Percentiles rank a stretch among this genome's conserved stretches.
Conservation (phyloP, 2,113 vertebrate species). For the Gambusia affinis region DNA sequence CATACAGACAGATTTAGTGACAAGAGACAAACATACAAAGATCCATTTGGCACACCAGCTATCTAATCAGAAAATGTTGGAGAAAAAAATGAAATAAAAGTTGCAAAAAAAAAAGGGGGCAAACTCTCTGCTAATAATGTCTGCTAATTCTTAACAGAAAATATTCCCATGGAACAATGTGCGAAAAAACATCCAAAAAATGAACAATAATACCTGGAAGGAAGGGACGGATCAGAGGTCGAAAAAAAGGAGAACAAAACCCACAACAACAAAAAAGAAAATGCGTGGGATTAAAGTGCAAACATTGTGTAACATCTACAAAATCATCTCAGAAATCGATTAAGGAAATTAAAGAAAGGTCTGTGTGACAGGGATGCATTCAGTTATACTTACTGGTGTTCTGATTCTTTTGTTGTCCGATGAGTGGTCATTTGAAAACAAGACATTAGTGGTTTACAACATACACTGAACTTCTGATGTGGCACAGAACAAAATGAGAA, state of each 20-base stretch:
- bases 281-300: conserved; percentile 60
- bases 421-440: conserved; percentile 85
- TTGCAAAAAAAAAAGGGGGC: conserved; percentile 64
- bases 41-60: conserved; percentile 40
- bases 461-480: conserved; percentile 78
- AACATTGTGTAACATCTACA: conserved; percentile 52
- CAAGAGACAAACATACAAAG: conserved; percentile 30
- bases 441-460: conserved; percentile 85
- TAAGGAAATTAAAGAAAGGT: conserved; percentile 69
- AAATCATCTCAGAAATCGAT: conserved; percentile 59
- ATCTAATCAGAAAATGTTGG: conserved; percentile 5
- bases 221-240: conserved; percentile 38
- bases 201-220: conserved; percentile 45
- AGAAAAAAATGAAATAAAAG: conserved; percentile 40
- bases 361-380: conserved; percentile 68
- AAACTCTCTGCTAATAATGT: conserved; percentile 56
- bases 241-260: conserved; percentile 47
- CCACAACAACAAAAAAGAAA: conserved; percentile 62
- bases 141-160: conserved; percentile 42
- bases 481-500: conserved; percentile 72
- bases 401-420: conserved; percentile 83
- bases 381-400: conserved; percentile 81
- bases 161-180: conserved; percentile 44
- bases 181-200: conserved; percentile 63
- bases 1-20: conserved; percentile 18